Evolutionary conservation across 2,113 vertebrate species (phyloP), one percentile per base, ranked within the genome.

Genomic region (Paraplagusia blochii): DNA sequence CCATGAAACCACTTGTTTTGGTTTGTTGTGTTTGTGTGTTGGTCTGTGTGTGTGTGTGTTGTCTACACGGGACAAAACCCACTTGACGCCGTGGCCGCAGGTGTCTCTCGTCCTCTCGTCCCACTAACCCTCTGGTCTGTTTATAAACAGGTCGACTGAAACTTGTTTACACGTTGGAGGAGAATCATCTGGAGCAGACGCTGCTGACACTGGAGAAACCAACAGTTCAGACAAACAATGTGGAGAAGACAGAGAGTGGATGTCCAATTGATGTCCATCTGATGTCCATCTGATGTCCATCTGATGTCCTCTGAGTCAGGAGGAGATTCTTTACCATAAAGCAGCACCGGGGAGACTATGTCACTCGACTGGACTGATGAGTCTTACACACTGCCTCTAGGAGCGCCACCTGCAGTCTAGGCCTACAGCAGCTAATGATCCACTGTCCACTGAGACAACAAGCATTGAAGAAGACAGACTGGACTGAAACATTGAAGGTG

Each of bases 61-160:
- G 0, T 1, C 42, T 43, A 55, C 38, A 17, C 43, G 53, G 47
- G 13, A 46, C 51, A 42, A 58, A 11, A 45, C 46, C 22, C 46
- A 35, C 55, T 68, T 53, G 40, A 60, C 14, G 52, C 43, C 68
- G 51, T 14, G 40, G 47, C 10, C 57, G 57, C 65, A 81, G 79
- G 79, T 78, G 79, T 78, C 72, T 72, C 72, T 58, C 53, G 59
- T 76, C 64, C 11, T 2, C 48, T 53, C 16, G 54, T 65, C 66
- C 72, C 64, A 67, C 18, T 44, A 35, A 58, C 48, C 53, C 35
- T 65, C 19, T 11, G 42, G 18, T 68, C 60, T 63, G 62, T 59
- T 40, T 67, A 67, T 79, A 76, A 45, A 80, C 62, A 59, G 5
- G 38, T 11, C 14, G 43, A 54, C 38, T 50, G 38, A 50, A 59